phyloP scores from a whole-genome alignment of 2,888 invertebrate genomes.

The Isoperla grammatica region DNA sequence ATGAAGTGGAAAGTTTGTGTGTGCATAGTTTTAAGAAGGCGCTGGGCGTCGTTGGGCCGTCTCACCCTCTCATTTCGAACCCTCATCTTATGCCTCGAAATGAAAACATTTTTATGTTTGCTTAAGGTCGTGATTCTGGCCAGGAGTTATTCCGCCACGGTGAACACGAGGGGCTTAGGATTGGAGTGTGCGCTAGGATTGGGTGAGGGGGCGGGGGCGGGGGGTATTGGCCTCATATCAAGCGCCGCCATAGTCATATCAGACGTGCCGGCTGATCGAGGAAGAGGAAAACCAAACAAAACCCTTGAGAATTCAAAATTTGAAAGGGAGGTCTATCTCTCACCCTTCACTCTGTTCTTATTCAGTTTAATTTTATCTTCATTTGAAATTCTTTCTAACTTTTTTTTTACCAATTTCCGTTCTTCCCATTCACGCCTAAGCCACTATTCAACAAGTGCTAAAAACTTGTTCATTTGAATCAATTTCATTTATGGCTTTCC shows the following conservation, averaged over 20 bases:
- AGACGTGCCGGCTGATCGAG: slow-evolving; percentile 16
- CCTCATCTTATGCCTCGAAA: slow-evolving; percentile 23
- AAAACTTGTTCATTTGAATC: too few species aligned
- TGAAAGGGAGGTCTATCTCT: not conserved
- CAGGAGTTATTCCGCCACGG: slow-evolving; percentile 22
- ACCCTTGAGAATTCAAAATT: slow-evolving; percentile 23
- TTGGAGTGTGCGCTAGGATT: not conserved
- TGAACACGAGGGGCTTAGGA: not conserved
- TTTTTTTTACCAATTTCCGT: too few species aligned
- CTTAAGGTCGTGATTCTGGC: slow-evolving; percentile 15
- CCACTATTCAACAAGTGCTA: not conserved
- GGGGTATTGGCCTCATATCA: slow-evolving; percentile 10
- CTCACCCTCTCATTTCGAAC: slow-evolving; percentile 19
- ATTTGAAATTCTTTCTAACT: not conserved
- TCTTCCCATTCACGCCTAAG: too few species aligned
- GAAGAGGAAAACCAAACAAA: slow-evolving; percentile 22
- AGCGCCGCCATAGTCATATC: not conserved
- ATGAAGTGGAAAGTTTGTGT: slow-evolving; percentile 25
- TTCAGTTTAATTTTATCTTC: slow-evolving; percentile 2
- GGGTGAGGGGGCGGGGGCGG: not conserved
- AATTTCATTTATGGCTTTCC: too few species aligned
- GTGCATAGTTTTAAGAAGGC: slow-evolving; percentile 20
- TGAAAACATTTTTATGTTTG: slow-evolving; percentile 24
- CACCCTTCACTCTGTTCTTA: not conserved
- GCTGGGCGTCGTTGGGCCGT: slow-evolving; percentile 10